These are phyloP conservation scores for Ailuropoda melanoleuca DNA, from an alignment of 2,113 vertebrate species.

Conservation along the genomic window DNA sequence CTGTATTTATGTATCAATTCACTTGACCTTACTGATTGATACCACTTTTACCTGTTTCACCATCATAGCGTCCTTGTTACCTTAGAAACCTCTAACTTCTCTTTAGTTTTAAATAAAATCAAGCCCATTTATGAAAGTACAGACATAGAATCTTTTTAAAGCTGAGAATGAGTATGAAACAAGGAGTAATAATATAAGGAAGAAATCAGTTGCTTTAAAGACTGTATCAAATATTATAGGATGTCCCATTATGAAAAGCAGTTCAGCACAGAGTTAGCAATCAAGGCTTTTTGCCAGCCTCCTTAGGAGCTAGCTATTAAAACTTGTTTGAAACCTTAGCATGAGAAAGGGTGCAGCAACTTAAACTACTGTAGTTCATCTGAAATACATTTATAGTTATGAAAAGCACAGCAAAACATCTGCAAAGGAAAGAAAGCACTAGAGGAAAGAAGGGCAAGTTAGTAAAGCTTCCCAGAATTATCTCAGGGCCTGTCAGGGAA, in stretches of 20 bases:
- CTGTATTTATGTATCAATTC: background rate
- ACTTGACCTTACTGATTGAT: background rate
- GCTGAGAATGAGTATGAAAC: background rate
- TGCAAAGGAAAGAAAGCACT: conserved; percentile 57
- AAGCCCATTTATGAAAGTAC: conserved; percentile 24
- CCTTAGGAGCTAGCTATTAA: conserved; percentile 65
- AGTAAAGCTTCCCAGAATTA: conserved; percentile 64
- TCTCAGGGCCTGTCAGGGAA: conserved; percentile 29
- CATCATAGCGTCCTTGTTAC: background rate
- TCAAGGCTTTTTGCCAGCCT: conserved; percentile 60
- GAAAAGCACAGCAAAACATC: conserved; percentile 56
- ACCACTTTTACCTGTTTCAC: background rate
- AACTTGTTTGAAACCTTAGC: conserved; percentile 61
- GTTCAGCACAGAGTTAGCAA: conserved; percentile 66
- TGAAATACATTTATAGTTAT: conserved; percentile 62
- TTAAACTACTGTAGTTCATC: conserved; percentile 55
- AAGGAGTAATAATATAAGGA: conserved; percentile 52
- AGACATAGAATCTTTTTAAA: conserved; percentile 42
- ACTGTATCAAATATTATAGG: conserved; percentile 57
- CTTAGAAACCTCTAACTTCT: background rate
- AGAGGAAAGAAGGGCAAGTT: conserved; percentile 41
- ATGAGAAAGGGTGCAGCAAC: conserved; percentile 50
- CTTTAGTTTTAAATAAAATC: conserved; percentile 59
- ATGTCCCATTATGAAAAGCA: conserved; percentile 59
- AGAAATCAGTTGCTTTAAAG: conserved; percentile 58